These are phyloP conservation scores for Drosophila anomelani DNA, from an alignment of 2,888 invertebrate species.

Conservation along the genomic window DNA sequence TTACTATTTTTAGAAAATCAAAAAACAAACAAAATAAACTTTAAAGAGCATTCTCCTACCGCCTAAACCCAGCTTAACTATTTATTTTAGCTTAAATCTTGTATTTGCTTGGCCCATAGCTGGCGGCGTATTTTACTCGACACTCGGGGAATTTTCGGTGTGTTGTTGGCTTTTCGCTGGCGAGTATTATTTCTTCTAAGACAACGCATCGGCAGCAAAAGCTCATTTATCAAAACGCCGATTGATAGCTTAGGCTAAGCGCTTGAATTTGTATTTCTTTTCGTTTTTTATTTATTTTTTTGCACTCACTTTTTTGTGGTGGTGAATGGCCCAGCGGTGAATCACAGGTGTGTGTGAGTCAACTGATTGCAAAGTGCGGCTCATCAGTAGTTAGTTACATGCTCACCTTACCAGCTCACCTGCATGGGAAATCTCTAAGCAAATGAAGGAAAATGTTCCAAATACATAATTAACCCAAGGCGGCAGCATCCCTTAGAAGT, in stretches of 20 bases:
- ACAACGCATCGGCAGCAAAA: constrained; percentile 45
- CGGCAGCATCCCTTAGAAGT: constrained; percentile 77
- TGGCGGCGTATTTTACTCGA: constrained; percentile 65
- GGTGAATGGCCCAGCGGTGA: constrained; percentile 52
- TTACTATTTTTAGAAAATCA: not conserved
- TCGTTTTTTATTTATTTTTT: constrained; percentile 26
- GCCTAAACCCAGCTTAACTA: not conserved
- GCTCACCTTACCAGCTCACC: constrained; percentile 53
- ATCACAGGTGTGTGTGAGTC: constrained; percentile 61
- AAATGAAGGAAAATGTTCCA: constrained; percentile 42
- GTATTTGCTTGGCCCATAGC: constrained; percentile 77
- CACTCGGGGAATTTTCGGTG: constrained; percentile 69
- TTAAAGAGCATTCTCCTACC: constrained; percentile 52
- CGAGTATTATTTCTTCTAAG: constrained; percentile 40
- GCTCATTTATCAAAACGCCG: constrained; percentile 77
- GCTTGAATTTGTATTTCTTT: constrained; percentile 32
- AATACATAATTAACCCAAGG: constrained; percentile 60
- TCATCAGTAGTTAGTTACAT: constrained; percentile 46
- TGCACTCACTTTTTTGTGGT: constrained; percentile 49
- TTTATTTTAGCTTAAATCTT: constrained; percentile 41
- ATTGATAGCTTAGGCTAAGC: constrained; percentile 67
- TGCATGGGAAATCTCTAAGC: constrained; percentile 12
- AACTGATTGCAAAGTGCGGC: constrained; percentile 59
- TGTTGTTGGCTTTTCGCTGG: constrained; percentile 28
- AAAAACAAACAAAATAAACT: not conserved